phyloP scores from a whole-genome alignment of 1,140 invertebrate species.

The Eurosta solidaginis region DNA sequence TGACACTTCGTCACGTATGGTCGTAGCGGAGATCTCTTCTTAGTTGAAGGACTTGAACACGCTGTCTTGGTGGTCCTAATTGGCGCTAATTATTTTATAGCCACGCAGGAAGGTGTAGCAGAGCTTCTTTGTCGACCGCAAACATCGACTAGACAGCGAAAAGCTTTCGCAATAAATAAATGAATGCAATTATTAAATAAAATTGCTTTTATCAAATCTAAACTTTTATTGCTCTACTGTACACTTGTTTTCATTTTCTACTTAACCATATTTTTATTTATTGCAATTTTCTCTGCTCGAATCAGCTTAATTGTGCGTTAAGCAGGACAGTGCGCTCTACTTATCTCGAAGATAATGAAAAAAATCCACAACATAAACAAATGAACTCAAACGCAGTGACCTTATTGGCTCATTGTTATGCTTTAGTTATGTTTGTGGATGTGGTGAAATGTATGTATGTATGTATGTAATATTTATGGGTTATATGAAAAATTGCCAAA shows the following conservation, averaged over 20 bases:
- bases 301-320: conserved; percentile 8
- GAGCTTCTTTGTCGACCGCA: too few species aligned
- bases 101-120: too few species aligned
- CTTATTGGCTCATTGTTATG: neutral
- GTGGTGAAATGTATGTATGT: neutral
- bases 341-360: neutral
- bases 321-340: neutral
- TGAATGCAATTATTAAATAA: too few species aligned
- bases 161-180: too few species aligned
- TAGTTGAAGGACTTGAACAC: too few species aligned
- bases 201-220: neutral
- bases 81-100: too few species aligned
- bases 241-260: neutral
- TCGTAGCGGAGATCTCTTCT: too few species aligned
- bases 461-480: too few species aligned
- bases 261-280: neutral
- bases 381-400: neutral
- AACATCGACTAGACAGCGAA: too few species aligned
- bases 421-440: neutral
- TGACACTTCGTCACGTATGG: too few species aligned
- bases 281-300: neutral
- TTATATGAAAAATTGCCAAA: too few species aligned
- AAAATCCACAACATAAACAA: neutral
- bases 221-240: neutral
- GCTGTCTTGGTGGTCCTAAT: too few species aligned